phyloP scores from a whole-genome alignment of 1,140 invertebrate genomes.

The Pogonomyrmex barbatus region DNA sequence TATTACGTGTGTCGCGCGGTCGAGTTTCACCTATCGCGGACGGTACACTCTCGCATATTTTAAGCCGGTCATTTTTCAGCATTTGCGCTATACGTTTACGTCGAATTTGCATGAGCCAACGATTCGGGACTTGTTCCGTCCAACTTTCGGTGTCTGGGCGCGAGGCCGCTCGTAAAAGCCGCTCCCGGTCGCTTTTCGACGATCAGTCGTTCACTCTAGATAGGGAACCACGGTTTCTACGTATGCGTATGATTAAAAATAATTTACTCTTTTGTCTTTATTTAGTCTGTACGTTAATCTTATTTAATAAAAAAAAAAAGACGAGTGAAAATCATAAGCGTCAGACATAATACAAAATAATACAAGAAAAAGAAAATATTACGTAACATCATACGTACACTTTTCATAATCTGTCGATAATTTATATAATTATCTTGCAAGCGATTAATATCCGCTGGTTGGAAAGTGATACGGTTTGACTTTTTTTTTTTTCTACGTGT shows the following conservation, averaged over 20 bases:
- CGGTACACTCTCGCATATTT: conserved; percentile 85
- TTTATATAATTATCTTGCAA: not conserved
- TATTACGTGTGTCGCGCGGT: conserved; percentile 76
- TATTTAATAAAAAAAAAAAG: not conserved
- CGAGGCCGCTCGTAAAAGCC: conserved; percentile 34
- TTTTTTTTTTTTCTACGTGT: not conserved
- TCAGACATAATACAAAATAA: not conserved
- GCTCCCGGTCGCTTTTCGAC: not conserved
- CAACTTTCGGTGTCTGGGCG: conserved; percentile 71
- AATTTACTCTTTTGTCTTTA: not conserved
- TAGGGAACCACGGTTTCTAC: conserved; percentile 19
- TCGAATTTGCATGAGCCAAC: conserved; percentile 82
- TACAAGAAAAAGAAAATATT: not conserved
- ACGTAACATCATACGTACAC: not conserved
- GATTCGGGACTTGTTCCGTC: conserved; percentile 76
- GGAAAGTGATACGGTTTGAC: not conserved
- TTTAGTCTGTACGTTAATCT: not conserved
- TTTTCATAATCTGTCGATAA: not conserved
- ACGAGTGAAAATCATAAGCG: not conserved
- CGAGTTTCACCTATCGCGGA: conserved; percentile 82
- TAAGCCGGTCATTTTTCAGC: conserved; percentile 85
- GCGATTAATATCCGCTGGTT: not conserved
- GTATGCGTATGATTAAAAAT: not conserved
- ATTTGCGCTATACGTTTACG: conserved; percentile 83
- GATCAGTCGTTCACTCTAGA: conserved; percentile 51